phyloP scores from a whole-genome alignment of 2,113 vertebrate genomes.

The Psilopsiagon aymara region DNA sequence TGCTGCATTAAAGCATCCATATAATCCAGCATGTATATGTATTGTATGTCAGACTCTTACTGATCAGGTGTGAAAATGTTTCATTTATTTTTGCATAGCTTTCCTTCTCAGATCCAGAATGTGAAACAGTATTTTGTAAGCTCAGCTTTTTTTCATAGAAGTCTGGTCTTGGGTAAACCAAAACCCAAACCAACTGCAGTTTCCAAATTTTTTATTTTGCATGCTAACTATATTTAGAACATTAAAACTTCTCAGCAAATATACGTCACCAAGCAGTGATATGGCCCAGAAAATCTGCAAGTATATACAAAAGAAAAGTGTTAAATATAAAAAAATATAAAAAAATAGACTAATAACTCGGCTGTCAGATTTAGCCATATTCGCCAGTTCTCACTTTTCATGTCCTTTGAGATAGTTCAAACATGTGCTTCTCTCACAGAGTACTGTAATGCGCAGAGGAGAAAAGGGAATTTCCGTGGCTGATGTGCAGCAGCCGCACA shows the following conservation, averaged over 20 bases:
- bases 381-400: fast-evolving
- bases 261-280: not conserved
- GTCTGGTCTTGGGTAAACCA: not conserved
- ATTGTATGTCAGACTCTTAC: not conserved
- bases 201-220: not conserved
- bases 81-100: not conserved
- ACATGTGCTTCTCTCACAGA: not conserved
- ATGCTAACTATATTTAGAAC: not conserved
- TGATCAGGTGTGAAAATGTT: not conserved
- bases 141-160: not conserved
- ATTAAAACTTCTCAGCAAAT: not conserved
- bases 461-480: not conserved
- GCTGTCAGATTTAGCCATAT: not conserved
- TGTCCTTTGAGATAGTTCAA: not conserved
- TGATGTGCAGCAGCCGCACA: not conserved
- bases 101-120: not conserved
- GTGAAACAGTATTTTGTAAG: not conserved
- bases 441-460: not conserved
- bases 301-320: not conserved
- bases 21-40: not conserved
- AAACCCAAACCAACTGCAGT: not conserved
- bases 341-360: not conserved
- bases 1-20: not conserved
- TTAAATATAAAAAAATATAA: not conserved
- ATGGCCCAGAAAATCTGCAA: not conserved